Evolutionary conservation across 2,113 vertebrate species (phyloP).

Genomic region (Pristiophorus japonicus): DNA sequence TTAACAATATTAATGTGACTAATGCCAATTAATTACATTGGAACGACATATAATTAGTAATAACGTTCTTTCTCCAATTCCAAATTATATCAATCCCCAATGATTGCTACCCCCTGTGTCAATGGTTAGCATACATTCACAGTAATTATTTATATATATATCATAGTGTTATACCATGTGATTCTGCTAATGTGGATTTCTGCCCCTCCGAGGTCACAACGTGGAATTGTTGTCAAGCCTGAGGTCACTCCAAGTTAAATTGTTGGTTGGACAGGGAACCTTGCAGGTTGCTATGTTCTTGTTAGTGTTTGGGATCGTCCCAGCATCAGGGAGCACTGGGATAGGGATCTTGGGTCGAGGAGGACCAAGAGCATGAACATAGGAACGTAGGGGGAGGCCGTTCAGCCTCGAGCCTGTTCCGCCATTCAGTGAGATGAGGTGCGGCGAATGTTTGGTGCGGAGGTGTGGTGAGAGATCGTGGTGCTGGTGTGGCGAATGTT

Average conservation of each 20-base stretch:
- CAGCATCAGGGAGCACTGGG: neutral
- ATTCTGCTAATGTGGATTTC: neutral
- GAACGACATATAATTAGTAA: neutral
- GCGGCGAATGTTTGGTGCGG: no score
- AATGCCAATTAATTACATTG: conserved; percentile 5
- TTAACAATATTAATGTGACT: conserved; percentile 3
- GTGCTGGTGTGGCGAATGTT: no score
- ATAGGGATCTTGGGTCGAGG: neutral
- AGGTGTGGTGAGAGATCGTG: no score
- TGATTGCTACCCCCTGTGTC: neutral
- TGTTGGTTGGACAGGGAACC: neutral
- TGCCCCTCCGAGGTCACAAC: neutral
- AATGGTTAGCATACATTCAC: neutral
- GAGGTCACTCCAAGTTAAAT: neutral
- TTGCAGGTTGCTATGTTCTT: neutral
- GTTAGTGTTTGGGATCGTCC: neutral
- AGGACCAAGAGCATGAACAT: neutral
- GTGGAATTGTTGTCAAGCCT: neutral
- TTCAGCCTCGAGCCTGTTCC: no score
- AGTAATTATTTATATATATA: neutral
- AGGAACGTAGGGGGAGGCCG: no score
- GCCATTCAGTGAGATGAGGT: no score
- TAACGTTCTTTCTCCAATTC: neutral
- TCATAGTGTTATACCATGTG: neutral
- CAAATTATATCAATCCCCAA: neutral